Conservation (phyloP, 2,888 invertebrate genomes). For the Hyposoter didymator region DNA sequence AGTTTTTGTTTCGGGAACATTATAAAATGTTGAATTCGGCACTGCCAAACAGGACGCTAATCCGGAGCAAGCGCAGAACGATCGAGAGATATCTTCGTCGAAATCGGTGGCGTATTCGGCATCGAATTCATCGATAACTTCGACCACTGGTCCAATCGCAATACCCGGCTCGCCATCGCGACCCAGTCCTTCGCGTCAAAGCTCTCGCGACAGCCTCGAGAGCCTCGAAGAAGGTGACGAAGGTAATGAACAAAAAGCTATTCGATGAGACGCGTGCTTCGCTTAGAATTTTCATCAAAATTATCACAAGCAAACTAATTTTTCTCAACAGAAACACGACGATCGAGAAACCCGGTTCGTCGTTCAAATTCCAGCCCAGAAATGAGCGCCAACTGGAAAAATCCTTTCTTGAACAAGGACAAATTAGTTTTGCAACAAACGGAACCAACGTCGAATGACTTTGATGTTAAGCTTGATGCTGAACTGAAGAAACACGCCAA, state of each 20-base stretch:
- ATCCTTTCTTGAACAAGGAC: slow-evolving; percentile 87
- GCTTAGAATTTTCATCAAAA: background rate
- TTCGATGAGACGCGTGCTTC: no score
- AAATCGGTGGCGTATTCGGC: slow-evolving; percentile 76
- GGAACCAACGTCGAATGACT: slow-evolving; percentile 76
- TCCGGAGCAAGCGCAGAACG: slow-evolving; percentile 75
- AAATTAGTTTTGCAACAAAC: slow-evolving; percentile 77
- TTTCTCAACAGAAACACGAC: slow-evolving; percentile 80
- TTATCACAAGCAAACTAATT: background rate
- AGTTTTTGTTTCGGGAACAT: background rate
- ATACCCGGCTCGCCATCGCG: slow-evolving; percentile 84
- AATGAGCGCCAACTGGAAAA: slow-evolving; percentile 95
- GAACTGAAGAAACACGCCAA: slow-evolving; percentile 88
- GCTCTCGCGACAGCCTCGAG: slow-evolving; percentile 85
- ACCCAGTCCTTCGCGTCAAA: slow-evolving; percentile 85
- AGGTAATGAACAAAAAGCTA: slow-evolving; percentile 69
- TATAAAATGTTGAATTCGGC: background rate
- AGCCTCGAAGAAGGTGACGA: slow-evolving; percentile 86
- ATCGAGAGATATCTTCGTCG: slow-evolving; percentile 71
- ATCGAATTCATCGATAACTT: slow-evolving; percentile 71
- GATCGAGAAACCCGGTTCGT: slow-evolving; percentile 92
- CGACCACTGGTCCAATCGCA: slow-evolving; percentile 83
- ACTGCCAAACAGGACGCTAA: slow-evolving; percentile 70
- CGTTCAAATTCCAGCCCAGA: slow-evolving; percentile 96
- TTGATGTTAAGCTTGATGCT: slow-evolving; percentile 81